phyloP scores from a whole-genome alignment of 2,797 vertebrate species.

The Tenualosa ilisha region DNA sequence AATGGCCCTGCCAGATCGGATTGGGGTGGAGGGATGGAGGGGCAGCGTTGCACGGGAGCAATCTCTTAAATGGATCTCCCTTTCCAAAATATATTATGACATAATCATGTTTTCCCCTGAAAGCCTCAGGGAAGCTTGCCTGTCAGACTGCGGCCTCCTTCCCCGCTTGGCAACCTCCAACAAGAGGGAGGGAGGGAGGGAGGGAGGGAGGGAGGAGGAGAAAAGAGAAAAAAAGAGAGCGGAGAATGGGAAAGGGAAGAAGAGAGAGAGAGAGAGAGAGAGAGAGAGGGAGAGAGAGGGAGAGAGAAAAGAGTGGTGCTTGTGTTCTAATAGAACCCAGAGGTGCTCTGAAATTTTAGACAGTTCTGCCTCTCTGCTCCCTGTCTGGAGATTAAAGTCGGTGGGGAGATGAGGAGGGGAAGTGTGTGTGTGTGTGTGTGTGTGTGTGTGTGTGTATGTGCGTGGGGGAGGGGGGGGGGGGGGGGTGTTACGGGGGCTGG shows the following conservation, averaged over 20 bases:
- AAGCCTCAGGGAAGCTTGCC: constrained; percentile 73
- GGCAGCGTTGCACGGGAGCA: constrained; percentile 63
- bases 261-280: constrained; percentile 44
- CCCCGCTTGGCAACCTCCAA: constrained; percentile 2
- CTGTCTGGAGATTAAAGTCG: constrained; percentile 80
- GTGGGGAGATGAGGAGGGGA: constrained; percentile 60
- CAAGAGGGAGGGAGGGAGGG: not conserved
- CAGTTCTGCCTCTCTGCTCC: constrained; percentile 75
- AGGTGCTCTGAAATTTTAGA: constrained; percentile 79
- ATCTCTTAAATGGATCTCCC: constrained; percentile 78
- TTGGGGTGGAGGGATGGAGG: constrained; percentile 52
- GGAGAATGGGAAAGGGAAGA: constrained; percentile 6
- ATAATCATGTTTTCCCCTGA: constrained; percentile 79
- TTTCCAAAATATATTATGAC: constrained; percentile 82
- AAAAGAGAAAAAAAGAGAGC: constrained; percentile 31
- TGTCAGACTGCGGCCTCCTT: constrained; percentile 72
- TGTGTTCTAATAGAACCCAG: constrained; percentile 81
- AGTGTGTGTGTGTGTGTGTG: not conserved
- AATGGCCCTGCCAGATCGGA: constrained; percentile 70
- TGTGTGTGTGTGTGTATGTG: not conserved
- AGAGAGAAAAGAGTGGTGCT: constrained; percentile 69
- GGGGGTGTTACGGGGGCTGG: constrained; percentile 74
- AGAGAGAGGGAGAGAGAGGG: not conserved
- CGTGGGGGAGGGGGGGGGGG: not conserved
- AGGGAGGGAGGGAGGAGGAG: not conserved